Evolutionary conservation across 1,140 invertebrate species (phyloP).

Genomic region (Drosophila pandora): DNA sequence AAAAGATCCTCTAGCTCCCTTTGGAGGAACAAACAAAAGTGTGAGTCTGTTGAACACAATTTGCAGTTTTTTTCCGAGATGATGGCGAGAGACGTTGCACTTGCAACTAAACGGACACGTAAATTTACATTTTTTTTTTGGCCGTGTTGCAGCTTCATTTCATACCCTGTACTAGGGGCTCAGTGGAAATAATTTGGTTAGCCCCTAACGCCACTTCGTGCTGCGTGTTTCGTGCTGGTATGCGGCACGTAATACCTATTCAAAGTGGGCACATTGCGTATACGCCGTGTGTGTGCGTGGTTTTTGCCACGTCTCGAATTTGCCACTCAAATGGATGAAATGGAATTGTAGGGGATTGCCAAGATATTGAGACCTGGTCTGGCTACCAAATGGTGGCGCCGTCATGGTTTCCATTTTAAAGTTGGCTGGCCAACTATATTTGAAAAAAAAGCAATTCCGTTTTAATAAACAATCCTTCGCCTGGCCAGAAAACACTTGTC

Average conservation of each 20-base stretch:
- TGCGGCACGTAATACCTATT: conserved; percentile 38
- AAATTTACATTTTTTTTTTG: neutral
- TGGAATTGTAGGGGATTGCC: neutral
- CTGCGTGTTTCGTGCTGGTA: conserved; percentile 30
- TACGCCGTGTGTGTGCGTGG: conserved; percentile 11
- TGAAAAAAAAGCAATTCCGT: conserved; percentile 65
- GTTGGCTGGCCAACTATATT: conserved; percentile 7
- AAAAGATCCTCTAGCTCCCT: neutral
- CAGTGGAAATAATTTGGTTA: conserved; percentile 68
- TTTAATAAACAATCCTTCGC: conserved; percentile 65
- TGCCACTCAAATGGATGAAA: conserved; percentile 14
- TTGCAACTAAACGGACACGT: neutral
- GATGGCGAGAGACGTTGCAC: conserved; percentile 6
- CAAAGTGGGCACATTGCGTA: conserved; percentile 23
- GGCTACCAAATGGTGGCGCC: conserved; percentile 4
- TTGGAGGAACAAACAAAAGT: neutral
- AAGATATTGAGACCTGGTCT: neutral
- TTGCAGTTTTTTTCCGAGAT: neutral
- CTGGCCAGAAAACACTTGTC: conserved; percentile 29
- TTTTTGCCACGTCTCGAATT: conserved; percentile 29
- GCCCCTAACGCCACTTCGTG: conserved; percentile 24
- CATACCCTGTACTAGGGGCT: conserved; percentile 14
- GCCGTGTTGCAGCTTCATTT: conserved; percentile 10
- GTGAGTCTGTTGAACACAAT: conserved; percentile 3
- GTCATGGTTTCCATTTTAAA: conserved; percentile 13